A percentile compares a stretch with the other conserved stretches of the same genome.
These are phyloP conservation scores for Megaleporinus macrocephalus DNA, from an alignment of 2,113 vertebrate species.

Conservation along the genomic window DNA sequence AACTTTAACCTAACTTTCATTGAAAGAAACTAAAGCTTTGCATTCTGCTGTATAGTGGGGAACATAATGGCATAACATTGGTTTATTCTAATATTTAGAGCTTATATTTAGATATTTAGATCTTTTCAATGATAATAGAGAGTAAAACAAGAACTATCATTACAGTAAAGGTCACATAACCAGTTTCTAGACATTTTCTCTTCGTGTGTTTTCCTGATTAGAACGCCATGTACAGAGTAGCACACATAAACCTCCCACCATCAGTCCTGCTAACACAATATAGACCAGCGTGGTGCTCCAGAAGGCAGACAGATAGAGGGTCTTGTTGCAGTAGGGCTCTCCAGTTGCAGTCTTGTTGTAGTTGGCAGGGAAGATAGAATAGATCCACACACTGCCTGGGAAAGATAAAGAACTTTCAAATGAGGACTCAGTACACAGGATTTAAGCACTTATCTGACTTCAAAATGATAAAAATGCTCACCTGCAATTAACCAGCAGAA, in stretches of 20 bases:
- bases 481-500: neutral
- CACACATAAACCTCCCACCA: slow-evolving; percentile 28
- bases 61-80: too few relatives aligned
- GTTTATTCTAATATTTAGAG: too few relatives aligned
- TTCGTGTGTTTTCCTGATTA: neutral
- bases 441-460: neutral
- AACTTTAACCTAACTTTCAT: too few relatives aligned
- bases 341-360: neutral
- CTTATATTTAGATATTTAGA: too few relatives aligned
- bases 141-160: too few relatives aligned
- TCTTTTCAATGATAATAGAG: too few relatives aligned
- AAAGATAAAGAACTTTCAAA: neutral
- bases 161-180: too few relatives aligned
- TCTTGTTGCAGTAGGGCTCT: slow-evolving; percentile 68
- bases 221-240: neutral
- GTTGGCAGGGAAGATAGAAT: neutral
- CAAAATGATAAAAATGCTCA: neutral
- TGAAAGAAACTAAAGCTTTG: too few relatives aligned
- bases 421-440: neutral
- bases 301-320: slow-evolving; percentile 75
- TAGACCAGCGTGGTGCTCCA: slow-evolving; percentile 71
- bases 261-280: slow-evolving; percentile 50
- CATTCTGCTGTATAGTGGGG: too few relatives aligned
- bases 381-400: neutral
- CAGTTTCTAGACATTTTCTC: neutral